Base-by-base conservation (phyloP, 2,797 vertebrate species). In the Ptychadena robeensis region DNA sequence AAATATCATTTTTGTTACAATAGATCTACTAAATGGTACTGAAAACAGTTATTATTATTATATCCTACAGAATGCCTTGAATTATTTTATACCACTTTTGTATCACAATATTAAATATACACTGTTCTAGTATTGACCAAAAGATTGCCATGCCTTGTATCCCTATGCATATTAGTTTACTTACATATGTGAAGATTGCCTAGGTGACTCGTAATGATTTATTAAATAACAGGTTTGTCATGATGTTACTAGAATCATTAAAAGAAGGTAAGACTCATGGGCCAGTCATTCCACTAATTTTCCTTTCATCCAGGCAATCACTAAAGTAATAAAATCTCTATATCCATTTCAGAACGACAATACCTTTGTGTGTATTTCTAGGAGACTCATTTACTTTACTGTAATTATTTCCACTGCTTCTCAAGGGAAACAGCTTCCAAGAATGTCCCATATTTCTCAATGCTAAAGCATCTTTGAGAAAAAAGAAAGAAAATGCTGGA, bases 331-430 rank as follows among this genome's bases (percentile, higher is more conserved):
- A 61, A 61, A 61, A 64, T 76, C 73, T 37, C 35, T 76, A 53
- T 27, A 63, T 61, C 34, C 30, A 34, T 76, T 64, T 64, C 59
- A 37, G n/a, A 76, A 38, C 22, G 73, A 64, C 34, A 38, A 64
- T 76, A 64, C 53, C 73, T 61, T 38, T 38, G 73, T 74, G 73
- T 27, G 34, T 63, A 74, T 74, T 74, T 57, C 73, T 74, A 74
- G 59, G 25, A 76, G 57, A 63, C 59, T 65, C 73, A 76, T 38
- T 76, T 76, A 76, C 63, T 76, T 76, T 64, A 76, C 59, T 63
- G 73, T 76, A 76, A 76, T 76, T 61, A 35, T 38, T 64, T 38
- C 73, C 35, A 40, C 35, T n/a, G 25, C 11, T 37, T 76, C 73
- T 76, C 73, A 11, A 25, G 73, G 73, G 73, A 64, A 32, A 27